Evolutionary conservation across 2,888 invertebrate species (phyloP).

Genomic region (Hydrotaea diabolus): DNA sequence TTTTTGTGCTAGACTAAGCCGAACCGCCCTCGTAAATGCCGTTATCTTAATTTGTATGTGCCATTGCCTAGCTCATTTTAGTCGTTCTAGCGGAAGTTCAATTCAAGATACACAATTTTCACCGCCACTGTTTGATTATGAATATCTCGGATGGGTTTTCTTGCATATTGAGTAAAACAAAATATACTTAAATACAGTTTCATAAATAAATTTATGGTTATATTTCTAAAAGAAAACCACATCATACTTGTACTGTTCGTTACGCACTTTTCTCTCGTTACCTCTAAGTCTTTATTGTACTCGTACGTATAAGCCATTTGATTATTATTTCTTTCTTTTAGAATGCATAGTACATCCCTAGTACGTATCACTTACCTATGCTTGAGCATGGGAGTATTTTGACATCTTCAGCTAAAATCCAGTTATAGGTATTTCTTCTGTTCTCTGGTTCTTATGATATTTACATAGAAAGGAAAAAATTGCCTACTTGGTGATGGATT

Average conservation of each 20-base stretch:
- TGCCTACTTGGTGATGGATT: too few relatives aligned
- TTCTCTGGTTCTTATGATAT: neutral
- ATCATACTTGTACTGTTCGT: neutral
- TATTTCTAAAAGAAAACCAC: conserved; percentile 13
- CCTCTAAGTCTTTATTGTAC: too few relatives aligned
- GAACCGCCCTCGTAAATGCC: too few relatives aligned
- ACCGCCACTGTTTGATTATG: neutral
- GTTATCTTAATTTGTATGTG: too few relatives aligned
- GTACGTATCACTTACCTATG: neutral
- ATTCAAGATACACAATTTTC: neutral
- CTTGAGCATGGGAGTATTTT: too few relatives aligned
- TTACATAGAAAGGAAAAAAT: too few relatives aligned
- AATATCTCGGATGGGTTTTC: neutral
- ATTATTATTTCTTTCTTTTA: too few relatives aligned
- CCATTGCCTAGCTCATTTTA: too few relatives aligned
- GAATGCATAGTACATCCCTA: too few relatives aligned
- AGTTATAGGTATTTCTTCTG: neutral
- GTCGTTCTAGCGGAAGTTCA: too few relatives aligned
- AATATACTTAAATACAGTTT: conserved; percentile 21
- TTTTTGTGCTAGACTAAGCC: too few relatives aligned
- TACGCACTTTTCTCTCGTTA: conserved; percentile 8
- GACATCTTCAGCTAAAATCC: neutral
- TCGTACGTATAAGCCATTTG: too few relatives aligned
- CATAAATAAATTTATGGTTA: conserved; percentile 16
- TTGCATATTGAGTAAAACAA: neutral